These are phyloP conservation scores for Craterocephalus amniculus DNA, from an alignment of 2,797 vertebrate species.

Conservation along the genomic window DNA sequence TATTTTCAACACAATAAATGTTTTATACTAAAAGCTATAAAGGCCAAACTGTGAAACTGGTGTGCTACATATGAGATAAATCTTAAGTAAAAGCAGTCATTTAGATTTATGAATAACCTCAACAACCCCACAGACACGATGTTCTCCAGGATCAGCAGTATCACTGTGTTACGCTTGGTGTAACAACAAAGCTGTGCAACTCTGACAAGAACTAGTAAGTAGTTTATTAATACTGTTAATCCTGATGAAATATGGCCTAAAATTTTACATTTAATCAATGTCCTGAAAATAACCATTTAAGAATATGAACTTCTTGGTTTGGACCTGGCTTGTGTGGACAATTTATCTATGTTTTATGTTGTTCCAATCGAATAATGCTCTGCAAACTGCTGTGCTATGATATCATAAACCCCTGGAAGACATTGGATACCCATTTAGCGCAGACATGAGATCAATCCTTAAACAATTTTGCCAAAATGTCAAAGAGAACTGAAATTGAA, in stretches of 20 bases:
- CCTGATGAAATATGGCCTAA: not conserved
- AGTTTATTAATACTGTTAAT: not conserved
- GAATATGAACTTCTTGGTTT: no score
- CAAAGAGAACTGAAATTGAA: slow-evolving; percentile 17
- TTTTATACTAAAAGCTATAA: not conserved
- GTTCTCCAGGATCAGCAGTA: not conserved
- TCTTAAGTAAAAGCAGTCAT: not conserved
- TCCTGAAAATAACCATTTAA: no score
- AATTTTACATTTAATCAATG: no score
- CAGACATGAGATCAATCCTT: not conserved
- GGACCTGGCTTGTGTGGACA: no score
- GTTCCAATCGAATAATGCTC: not conserved
- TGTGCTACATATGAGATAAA: not conserved
- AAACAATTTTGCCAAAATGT: slow-evolving; percentile 6
- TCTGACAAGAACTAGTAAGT: not conserved
- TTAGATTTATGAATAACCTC: not conserved
- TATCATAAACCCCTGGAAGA: not conserved
- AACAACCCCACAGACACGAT: not conserved
- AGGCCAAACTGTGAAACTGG: not conserved
- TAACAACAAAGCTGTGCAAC: not conserved
- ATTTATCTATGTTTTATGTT: not conserved
- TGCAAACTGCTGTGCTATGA: not conserved
- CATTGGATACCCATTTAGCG: not conserved
- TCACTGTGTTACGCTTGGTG: not conserved
- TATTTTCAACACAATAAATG: not conserved